A percentile compares a stretch with the other conserved stretches of the same genome.
phyloP scores from a whole-genome alignment of 2,113 vertebrate species.

The Tonatia bakeri region DNA sequence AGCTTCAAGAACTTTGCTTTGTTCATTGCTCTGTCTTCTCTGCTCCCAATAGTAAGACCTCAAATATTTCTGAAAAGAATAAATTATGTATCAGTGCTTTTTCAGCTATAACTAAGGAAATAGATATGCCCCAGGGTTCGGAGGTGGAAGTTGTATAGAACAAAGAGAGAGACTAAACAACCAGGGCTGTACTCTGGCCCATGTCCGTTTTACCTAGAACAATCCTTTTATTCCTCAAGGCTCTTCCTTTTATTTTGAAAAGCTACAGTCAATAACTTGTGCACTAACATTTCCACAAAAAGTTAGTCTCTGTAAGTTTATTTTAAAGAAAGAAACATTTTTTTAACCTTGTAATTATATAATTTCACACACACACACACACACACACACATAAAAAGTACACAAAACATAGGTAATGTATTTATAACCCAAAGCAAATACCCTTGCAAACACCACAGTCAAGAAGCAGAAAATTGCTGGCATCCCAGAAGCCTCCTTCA shows the following conservation, averaged over 20 bases:
- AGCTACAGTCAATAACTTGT: neutral
- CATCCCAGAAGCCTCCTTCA: neutral
- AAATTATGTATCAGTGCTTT: neutral
- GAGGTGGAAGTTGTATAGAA: neutral
- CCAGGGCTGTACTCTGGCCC: neutral
- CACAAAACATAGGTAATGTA: neutral
- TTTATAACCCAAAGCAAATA: neutral
- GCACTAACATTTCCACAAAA: neutral
- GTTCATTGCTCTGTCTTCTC: neutral
- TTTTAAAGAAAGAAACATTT: neutral
- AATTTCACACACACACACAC: neutral
- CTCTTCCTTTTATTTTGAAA: constrained; percentile 1
- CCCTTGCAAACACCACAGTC: neutral
- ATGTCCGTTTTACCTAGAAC: neutral
- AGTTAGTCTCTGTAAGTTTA: neutral
- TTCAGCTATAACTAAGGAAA: neutral
- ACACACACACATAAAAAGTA: neutral
- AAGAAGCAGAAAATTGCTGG: neutral
- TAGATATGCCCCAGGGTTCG: neutral
- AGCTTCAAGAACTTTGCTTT: neutral
- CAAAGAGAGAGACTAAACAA: neutral
- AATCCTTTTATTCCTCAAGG: neutral
- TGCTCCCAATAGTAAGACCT: neutral
- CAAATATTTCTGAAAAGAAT: neutral
- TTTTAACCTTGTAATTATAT: neutral